Evolutionary conservation across 2,113 vertebrate species (phyloP).

Genomic region (Sisor rabdophorus): DNA sequence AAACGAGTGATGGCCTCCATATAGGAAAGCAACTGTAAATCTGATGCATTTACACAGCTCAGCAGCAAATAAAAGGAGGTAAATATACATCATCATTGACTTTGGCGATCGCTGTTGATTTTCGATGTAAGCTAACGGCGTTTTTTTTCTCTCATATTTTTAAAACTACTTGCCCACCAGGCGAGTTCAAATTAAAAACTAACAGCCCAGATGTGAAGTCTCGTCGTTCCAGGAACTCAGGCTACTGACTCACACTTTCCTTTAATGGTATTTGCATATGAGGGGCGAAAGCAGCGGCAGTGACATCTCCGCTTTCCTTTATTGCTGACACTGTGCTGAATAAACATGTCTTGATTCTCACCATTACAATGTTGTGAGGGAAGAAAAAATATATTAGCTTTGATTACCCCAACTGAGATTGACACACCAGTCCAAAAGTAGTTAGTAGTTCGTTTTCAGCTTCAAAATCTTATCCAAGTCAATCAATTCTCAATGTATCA

Average conservation of each 20-base stretch:
- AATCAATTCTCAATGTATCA: not conserved
- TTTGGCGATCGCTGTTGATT: too few species aligned
- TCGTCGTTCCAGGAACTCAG: not conserved
- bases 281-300: slow-evolving; percentile 52
- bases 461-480: not conserved
- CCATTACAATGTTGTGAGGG: slow-evolving; percentile 59
- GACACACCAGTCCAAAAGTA: not conserved
- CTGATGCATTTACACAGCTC: too few species aligned
- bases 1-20: too few species aligned
- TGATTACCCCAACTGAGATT: slow-evolving; percentile 67
- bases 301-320: slow-evolving; percentile 65
- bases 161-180: too few species aligned
- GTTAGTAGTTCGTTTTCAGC: not conserved
- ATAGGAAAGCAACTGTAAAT: too few species aligned
- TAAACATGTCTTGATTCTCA: slow-evolving; percentile 69
- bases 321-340: slow-evolving; percentile 65
- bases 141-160: not conserved
- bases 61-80: too few species aligned
- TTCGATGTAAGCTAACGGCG: too few species aligned
- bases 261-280: slow-evolving; percentile 55
- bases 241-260: slow-evolving; percentile 16
- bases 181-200: not conserved
- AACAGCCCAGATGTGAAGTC: not conserved
- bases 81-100: too few species aligned
- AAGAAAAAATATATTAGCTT: slow-evolving; percentile 64